A percentile compares a stretch with the other conserved stretches of the same genome.
Conservation (phyloP, 2,888 invertebrate species). For the Drosophila lacicola region DNA sequence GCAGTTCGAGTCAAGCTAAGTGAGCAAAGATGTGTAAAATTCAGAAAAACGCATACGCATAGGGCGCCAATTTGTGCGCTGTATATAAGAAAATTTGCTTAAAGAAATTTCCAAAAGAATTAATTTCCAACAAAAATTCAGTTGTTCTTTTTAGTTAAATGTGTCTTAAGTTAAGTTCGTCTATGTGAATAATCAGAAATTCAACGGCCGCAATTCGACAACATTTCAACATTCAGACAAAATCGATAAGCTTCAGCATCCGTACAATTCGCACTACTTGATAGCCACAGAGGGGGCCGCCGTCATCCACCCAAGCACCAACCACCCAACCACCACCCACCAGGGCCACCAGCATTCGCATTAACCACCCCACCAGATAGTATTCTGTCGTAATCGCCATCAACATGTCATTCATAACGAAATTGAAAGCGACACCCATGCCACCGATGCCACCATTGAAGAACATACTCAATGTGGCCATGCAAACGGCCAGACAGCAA, state of each 20-base stretch:
- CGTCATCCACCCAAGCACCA: constrained; percentile 49
- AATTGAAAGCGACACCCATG: constrained; percentile 88
- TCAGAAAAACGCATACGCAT: constrained; percentile 43
- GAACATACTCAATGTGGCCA: constrained; percentile 92
- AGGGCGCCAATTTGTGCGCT: constrained; percentile 52
- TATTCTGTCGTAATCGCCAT: constrained; percentile 9
- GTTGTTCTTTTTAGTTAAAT: constrained; percentile 33
- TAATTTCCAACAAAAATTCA: constrained; percentile 16
- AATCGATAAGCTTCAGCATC: constrained; percentile 79
- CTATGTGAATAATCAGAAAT: constrained; percentile 19
- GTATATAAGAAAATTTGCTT: constrained; percentile 18
- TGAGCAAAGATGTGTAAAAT: constrained; percentile 65
- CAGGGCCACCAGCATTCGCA: constrained; percentile 81
- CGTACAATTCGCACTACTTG: constrained; percentile 46
- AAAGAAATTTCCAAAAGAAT: constrained; percentile 25
- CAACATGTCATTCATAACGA: constrained; percentile 87
- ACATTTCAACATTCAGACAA: constrained; percentile 59
- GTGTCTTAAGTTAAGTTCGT: constrained; percentile 33
- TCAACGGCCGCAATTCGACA: constrained; percentile 37
- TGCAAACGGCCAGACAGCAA: constrained; percentile 92
- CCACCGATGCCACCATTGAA: constrained; percentile 91
- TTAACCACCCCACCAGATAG: constrained; percentile 35
- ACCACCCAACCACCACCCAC: constrained; percentile 24
- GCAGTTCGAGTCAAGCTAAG: constrained; percentile 50
- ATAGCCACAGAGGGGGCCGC: constrained; percentile 52